Conservation (phyloP, 2,797 vertebrate genomes). For the Manis javanica region DNA sequence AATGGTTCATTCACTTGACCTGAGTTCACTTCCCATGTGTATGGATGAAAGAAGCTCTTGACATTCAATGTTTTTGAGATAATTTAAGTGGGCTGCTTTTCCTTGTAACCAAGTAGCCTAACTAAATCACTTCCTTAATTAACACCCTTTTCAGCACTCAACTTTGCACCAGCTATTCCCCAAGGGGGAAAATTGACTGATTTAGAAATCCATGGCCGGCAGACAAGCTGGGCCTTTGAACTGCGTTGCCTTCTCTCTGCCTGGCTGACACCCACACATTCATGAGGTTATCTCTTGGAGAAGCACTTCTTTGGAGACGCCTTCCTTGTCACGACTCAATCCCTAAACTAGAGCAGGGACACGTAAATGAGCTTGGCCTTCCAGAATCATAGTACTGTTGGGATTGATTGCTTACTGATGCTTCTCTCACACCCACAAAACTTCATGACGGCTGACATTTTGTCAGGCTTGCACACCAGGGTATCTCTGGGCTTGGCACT, state of each 20-base stretch:
- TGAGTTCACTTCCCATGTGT: neutral
- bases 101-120: neutral
- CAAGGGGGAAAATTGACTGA: neutral
- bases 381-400: neutral
- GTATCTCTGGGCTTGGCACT: neutral
- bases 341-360: neutral
- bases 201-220: neutral
- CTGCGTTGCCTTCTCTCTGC: neutral
- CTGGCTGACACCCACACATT: neutral
- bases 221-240: neutral
- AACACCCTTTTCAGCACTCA: neutral
- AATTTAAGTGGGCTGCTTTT: neutral
- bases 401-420: neutral
- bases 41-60: neutral
- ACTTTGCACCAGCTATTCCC: neutral
- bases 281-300: neutral
- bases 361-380: neutral
- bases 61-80: neutral
- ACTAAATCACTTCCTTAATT: constrained; percentile 25
- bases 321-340: neutral
- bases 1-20: neutral
- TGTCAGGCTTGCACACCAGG: neutral
- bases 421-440: neutral
- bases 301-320: neutral
- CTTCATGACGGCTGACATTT: neutral